Evolutionary conservation across 2,888 invertebrate species (phyloP), one percentile per base, ranked within the genome.

Genomic region (Cataglyphis altisquamis): DNA sequence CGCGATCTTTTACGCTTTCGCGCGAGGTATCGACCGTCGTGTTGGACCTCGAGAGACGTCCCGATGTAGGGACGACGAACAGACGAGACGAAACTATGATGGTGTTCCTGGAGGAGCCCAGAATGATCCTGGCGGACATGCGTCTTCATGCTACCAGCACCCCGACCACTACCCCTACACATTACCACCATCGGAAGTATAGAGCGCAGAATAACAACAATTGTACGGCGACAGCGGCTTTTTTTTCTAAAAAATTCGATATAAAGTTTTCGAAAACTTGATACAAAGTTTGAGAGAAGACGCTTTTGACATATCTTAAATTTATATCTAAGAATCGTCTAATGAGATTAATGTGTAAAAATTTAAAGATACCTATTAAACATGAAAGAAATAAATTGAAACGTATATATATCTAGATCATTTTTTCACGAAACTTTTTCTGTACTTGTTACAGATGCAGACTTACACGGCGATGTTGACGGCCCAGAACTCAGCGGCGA

Each of bases 401-500:
- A 32, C n/a, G 5, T 8, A 29, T 45, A 60, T 41, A 41, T 41
- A 32, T 45, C 15, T 15, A n/a, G 25, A 32, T 83, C 32, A 1
- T n/a, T 39, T n/a, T 45, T 45, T 52, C 15, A 32, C 15, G 21
- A 9, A 4, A 62, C 29, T 10, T 29, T 9, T 67, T 18, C 1
- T 60, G 57, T 81, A 84, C 83, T 87, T 83, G 29, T 96, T 95
- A 0, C 95, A 96, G 96, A 96, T 95, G 96, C 95, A 86, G 96
- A 96, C 92, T 95, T 95, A 81, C 96, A 96, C 91, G 96, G 96
- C 55, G 96, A 96, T 87, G 95, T 95, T 84, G 96, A 96, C 90
- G 96, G 96, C 45, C 94, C 94, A 72, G 96, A 96, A 89, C 95
- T 96, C 87, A 96, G 96, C 91, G 96, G 96, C 68, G 96, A 96